Conservation (phyloP, 1,140 invertebrate species). For the Monochamus saltuarius region DNA sequence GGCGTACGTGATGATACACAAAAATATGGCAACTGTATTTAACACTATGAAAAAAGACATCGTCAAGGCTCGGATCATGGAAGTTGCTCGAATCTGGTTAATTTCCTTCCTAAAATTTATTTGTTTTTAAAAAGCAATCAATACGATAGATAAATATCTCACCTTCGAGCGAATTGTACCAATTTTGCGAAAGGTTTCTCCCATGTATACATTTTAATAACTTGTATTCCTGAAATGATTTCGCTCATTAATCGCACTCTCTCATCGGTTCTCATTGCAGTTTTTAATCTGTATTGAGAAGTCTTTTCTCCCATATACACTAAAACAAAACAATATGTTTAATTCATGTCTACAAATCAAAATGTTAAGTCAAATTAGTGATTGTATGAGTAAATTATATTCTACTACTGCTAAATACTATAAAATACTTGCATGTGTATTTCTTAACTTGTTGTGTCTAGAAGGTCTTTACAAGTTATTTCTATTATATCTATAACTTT, state of each 20-base stretch:
- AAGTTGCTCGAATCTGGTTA: slow-evolving; percentile 40
- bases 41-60: slow-evolving; percentile 72
- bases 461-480: too few species aligned
- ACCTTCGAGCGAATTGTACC: slow-evolving; percentile 64
- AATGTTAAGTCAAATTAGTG: too few species aligned
- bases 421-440: too few species aligned
- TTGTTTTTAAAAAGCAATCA: too few species aligned
- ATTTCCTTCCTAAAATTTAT: slow-evolving; percentile 43
- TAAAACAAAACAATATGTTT: slow-evolving; percentile 41
- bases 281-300: slow-evolving; percentile 56
- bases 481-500: too few species aligned
- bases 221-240: slow-evolving; percentile 74
- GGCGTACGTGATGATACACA: slow-evolving; percentile 75
- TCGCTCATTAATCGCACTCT: slow-evolving; percentile 77
- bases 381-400: too few species aligned
- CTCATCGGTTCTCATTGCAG: slow-evolving; percentile 69
- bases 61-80: slow-evolving; percentile 69
- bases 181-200: slow-evolving; percentile 76
- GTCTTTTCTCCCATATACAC: slow-evolving; percentile 72
- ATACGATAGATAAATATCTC: slow-evolving; percentile 47
- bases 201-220: slow-evolving; percentile 88
- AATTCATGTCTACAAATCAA: too few species aligned
- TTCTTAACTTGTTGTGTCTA: too few species aligned
- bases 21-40: slow-evolving; percentile 74
- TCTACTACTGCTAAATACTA: too few species aligned